Evolutionary conservation across 2,113 vertebrate species (phyloP).

Genomic region (Vidua chalybeata): DNA sequence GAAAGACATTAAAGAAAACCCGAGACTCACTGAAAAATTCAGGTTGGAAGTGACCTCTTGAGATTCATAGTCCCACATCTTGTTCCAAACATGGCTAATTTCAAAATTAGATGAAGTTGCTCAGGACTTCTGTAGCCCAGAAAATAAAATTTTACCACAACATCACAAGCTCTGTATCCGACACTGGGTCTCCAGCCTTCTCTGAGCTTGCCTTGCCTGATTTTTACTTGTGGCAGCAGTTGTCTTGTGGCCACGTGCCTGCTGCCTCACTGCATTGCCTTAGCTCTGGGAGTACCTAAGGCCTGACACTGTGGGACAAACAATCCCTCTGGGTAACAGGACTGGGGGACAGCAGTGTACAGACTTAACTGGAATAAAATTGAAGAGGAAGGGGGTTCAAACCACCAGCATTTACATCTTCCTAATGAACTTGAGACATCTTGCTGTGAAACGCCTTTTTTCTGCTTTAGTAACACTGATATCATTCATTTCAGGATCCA

Average conservation of each 20-base stretch:
- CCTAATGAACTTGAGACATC: neutral
- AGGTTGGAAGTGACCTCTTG: neutral
- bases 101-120: neutral
- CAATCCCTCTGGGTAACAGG: neutral
- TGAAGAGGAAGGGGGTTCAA: neutral
- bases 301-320: neutral
- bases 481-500: neutral
- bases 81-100: neutral
- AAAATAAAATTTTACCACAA: neutral
- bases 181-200: neutral
- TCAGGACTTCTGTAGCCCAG: neutral
- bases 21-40: neutral
- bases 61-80: neutral
- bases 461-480: neutral
- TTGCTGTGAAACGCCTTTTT: neutral
- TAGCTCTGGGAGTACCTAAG: accelerated
- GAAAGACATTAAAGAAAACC: neutral
- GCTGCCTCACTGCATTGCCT: accelerated
- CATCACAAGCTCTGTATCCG: neutral
- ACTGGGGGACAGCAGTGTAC: too few species aligned
- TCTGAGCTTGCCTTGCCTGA: neutral
- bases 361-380: neutral
- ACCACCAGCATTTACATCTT: neutral
- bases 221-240: neutral
- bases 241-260: accelerated